phyloP scores from a whole-genome alignment of 2,797 vertebrate genomes.

The Eulemur albifrons region DNA sequence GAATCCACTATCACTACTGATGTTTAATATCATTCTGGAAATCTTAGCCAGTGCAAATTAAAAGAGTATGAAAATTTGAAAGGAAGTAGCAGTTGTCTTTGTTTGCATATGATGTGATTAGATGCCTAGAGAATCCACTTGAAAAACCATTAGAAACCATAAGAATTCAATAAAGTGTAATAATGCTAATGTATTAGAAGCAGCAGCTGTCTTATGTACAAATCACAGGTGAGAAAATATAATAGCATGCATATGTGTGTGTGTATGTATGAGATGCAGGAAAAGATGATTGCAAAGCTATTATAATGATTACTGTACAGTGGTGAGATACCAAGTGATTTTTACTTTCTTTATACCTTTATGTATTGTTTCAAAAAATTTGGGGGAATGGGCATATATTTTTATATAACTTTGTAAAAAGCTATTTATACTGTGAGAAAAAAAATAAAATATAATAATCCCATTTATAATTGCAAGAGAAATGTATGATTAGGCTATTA shows the following conservation, averaged over 20 bases:
- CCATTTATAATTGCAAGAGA: neutral
- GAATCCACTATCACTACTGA: neutral
- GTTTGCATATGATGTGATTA: neutral
- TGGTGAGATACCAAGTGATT: neutral
- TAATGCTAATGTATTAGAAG: neutral
- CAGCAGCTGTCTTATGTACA: neutral
- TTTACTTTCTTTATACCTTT: constrained; percentile 14
- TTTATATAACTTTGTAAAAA: constrained; percentile 16
- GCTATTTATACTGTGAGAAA: neutral
- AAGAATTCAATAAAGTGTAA: neutral
- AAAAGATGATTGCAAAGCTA: neutral
- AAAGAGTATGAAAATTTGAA: neutral
- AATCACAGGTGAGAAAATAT: neutral
- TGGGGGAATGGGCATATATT: neutral
- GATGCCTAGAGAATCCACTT: neutral
- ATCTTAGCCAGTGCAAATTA: neutral
- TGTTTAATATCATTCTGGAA: neutral
- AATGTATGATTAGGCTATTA: neutral
- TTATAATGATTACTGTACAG: neutral
- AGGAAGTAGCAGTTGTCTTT: neutral
- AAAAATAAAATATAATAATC: neutral
- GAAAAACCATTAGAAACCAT: neutral
- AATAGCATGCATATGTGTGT: neutral
- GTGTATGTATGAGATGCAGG: neutral
- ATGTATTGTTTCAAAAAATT: neutral